These are phyloP conservation scores for Drosophila setosimentum DNA, from an alignment of 2,888 invertebrate species.

Conservation along the genomic window DNA sequence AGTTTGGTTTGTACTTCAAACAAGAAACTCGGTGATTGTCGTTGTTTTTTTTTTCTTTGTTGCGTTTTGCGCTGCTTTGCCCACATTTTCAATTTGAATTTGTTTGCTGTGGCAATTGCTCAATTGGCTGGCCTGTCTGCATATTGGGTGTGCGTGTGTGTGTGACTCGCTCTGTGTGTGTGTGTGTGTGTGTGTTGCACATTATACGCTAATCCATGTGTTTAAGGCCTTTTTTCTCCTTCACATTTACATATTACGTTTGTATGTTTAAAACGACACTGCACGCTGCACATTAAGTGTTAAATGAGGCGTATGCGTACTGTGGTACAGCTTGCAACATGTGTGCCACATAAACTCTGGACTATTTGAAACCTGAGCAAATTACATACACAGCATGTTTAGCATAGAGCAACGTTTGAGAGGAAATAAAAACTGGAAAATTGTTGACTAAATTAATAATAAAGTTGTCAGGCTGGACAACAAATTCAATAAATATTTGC, in stretches of 20 bases:
- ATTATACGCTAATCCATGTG: constrained; percentile 77
- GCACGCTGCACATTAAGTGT: constrained; percentile 49
- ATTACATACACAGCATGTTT: constrained; percentile 16
- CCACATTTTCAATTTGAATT: constrained; percentile 81
- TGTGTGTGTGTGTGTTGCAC: constrained; percentile 49
- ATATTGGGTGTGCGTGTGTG: constrained; percentile 21
- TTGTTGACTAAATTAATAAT: not conserved
- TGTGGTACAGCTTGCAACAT: constrained; percentile 38
- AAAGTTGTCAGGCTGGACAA: not conserved
- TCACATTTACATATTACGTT: constrained; percentile 39
- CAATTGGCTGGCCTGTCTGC: constrained; percentile 73
- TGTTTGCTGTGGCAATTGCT: constrained; percentile 81
- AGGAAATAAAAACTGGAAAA: not conserved
- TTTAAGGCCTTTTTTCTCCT: constrained; percentile 65
- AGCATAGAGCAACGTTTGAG: not conserved
- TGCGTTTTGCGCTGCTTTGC: constrained; percentile 64
- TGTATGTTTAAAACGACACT: constrained; percentile 38
- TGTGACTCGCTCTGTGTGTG: constrained; percentile 13
- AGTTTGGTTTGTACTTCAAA: constrained; percentile 69
- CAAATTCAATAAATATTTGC: not conserved
- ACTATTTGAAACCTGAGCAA: constrained; percentile 23
- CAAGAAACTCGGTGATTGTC: constrained; percentile 67
- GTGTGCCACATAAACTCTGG: constrained; percentile 21
- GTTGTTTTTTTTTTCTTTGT: constrained; percentile 15
- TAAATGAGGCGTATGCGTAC: constrained; percentile 68